phyloP scores from a whole-genome alignment of 2,888 invertebrate genomes.

The Cylloceria caligata region DNA sequence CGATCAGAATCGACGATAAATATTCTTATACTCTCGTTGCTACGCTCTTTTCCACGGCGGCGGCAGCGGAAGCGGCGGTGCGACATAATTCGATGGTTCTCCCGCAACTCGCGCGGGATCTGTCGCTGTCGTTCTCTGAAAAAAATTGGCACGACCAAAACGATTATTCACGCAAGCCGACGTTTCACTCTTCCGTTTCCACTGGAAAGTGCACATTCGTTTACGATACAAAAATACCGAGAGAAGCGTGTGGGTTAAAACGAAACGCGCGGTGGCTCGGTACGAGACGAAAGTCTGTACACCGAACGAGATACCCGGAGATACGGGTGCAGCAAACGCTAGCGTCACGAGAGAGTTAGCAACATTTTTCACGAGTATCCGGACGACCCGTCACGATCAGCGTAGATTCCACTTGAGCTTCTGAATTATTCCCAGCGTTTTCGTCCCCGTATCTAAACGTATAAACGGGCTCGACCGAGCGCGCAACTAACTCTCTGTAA shows the following conservation, averaged over 20 bases:
- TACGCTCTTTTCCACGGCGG: too few species aligned
- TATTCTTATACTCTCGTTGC: slow-evolving; percentile 33
- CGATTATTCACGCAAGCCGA: slow-evolving; percentile 19
- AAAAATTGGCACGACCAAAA: slow-evolving; percentile 32
- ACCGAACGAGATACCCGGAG: not conserved
- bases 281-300: not conserved
- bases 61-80: too few species aligned
- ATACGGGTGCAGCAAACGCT: slow-evolving; percentile 2
- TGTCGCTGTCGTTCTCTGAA: not conserved
- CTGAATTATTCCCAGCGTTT: not conserved
- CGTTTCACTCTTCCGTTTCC: slow-evolving; percentile 24
- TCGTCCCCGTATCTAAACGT: slow-evolving; percentile 16
- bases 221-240: slow-evolving; percentile 3
- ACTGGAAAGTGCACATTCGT: not conserved
- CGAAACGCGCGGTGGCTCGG: not conserved
- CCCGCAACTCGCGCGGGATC: not conserved
- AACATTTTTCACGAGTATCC: slow-evolving; percentile 11
- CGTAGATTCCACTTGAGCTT: slow-evolving; percentile 27
- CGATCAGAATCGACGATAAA: slow-evolving; percentile 38
- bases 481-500: not conserved
- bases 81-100: slow-evolving; percentile 11
- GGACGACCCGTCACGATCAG: slow-evolving; percentile 28
- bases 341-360: not conserved
- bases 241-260: not conserved
- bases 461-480: not conserved